Evolutionary conservation across 2,888 invertebrate species (phyloP).

Genomic region (Agrenia bidenticulata): DNA sequence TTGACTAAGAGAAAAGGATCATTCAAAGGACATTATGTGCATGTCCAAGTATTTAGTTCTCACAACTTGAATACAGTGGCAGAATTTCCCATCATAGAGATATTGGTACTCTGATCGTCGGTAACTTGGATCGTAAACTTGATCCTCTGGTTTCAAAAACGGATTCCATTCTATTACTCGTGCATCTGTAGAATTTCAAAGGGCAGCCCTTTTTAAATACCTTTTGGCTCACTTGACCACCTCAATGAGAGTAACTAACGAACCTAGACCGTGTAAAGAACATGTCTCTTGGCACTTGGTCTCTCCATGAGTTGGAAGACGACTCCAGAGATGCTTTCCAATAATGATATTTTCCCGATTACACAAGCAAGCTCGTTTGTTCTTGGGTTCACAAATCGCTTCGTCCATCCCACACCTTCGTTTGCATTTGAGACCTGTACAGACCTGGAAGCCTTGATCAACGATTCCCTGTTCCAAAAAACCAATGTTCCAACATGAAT

Average conservation of each 20-base stretch:
- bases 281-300: conserved; percentile 34
- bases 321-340: conserved; percentile 36
- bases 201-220: no score
- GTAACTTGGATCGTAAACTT: conserved; percentile 22
- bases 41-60: background rate
- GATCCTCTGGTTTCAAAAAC: conserved; percentile 23
- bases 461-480: conserved; percentile 21
- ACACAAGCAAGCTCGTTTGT: conserved; percentile 36
- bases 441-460: conserved; percentile 37
- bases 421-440: conserved; percentile 41
- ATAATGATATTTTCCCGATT: conserved; percentile 35
- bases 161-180: conserved; percentile 44
- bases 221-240: background rate
- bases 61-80: conserved; percentile 35
- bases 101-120: conserved; percentile 31
- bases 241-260: background rate
- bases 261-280: conserved; percentile 6
- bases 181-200: no score
- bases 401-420: conserved; percentile 36
- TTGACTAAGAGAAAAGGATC: background rate
- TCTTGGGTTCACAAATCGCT: conserved; percentile 35
- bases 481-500: conserved; percentile 2
- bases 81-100: conserved; percentile 42
- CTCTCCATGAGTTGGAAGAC: conserved; percentile 28
- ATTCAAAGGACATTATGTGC: background rate